Conservation (phyloP, 2,888 invertebrate genomes). For the Sussaba pulchella region DNA sequence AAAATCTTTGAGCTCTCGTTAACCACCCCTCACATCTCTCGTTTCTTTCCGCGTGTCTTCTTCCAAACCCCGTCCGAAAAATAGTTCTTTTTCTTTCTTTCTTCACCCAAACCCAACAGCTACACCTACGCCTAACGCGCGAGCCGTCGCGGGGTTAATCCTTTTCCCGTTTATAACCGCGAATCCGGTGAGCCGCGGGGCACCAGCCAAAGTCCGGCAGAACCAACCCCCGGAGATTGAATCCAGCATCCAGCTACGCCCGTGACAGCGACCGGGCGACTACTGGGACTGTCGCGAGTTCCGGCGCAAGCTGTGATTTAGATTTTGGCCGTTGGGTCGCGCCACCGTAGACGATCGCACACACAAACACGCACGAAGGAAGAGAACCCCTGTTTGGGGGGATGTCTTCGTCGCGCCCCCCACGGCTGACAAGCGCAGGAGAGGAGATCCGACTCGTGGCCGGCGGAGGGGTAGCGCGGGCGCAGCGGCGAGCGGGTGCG, state of each 20-base stretch:
- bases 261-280: conserved; percentile 83
- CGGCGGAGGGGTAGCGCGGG: no score
- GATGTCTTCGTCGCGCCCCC: no score
- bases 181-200: conserved; percentile 68
- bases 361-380: conserved; percentile 42
- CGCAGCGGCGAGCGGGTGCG: not conserved
- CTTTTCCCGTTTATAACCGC: conserved; percentile 62
- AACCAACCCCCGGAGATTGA: conserved; percentile 67
- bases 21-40: no score
- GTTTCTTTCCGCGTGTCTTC: no score
- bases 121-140: conserved; percentile 68
- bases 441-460: no score
- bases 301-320: conserved; percentile 81
- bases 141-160: conserved; percentile 59
- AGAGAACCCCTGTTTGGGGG: no score
- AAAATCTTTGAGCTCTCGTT: no score
- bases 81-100: conserved; percentile 19
- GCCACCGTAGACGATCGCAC: conserved; percentile 77
- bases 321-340: conserved; percentile 77
- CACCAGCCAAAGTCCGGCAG: conserved; percentile 56
- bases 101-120: conserved; percentile 66
- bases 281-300: conserved; percentile 79
- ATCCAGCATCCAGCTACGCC: conserved; percentile 82
- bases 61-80: no score
- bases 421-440: no score